phyloP scores from a whole-genome alignment of 2,797 vertebrate genomes.

The Rhinoraja longicauda region DNA sequence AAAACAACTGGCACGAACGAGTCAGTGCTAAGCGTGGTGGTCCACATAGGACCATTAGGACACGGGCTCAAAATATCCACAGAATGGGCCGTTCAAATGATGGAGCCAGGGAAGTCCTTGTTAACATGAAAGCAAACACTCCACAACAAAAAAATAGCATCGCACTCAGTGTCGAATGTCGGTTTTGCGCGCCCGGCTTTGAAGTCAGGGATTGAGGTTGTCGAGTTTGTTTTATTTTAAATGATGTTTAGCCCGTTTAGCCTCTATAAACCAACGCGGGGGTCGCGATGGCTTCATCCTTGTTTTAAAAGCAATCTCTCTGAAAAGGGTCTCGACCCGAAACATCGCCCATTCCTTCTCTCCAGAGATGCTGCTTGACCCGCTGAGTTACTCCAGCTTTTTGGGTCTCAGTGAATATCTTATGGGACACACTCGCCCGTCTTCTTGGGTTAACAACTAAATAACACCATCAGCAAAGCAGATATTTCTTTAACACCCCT shows the following conservation, averaged over 20 bases:
- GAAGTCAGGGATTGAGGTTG: constrained; percentile 36
- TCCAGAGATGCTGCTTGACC: too few species aligned
- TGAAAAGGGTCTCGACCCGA: too few species aligned
- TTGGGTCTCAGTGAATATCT: constrained; percentile 57
- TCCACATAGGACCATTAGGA: constrained; percentile 59
- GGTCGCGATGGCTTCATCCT: constrained; percentile 40
- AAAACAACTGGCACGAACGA: constrained; percentile 54
- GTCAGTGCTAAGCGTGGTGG: constrained; percentile 53
- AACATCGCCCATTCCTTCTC: too few species aligned
- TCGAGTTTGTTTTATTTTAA: constrained; percentile 18
- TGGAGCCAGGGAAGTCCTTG: constrained; percentile 55
- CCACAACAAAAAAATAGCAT: constrained; percentile 52
- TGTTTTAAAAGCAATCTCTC: constrained; percentile 56
- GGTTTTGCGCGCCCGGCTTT: constrained; percentile 3
- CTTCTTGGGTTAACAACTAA: constrained; percentile 47
- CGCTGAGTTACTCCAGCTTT: too few species aligned
- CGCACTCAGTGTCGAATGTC: constrained; percentile 44
- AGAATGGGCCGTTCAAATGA: constrained; percentile 45
- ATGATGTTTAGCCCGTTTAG: not conserved
- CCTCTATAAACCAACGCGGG: not conserved
- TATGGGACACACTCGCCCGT: constrained; percentile 57
- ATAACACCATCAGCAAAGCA: too few species aligned
- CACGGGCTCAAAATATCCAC: constrained; percentile 53
- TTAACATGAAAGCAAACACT: constrained; percentile 67
- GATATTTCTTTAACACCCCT: too few species aligned